Evolutionary conservation across 2,888 invertebrate species (phyloP), one percentile per base, ranked within the genome.

Genomic region (Pandemis corylana): DNA sequence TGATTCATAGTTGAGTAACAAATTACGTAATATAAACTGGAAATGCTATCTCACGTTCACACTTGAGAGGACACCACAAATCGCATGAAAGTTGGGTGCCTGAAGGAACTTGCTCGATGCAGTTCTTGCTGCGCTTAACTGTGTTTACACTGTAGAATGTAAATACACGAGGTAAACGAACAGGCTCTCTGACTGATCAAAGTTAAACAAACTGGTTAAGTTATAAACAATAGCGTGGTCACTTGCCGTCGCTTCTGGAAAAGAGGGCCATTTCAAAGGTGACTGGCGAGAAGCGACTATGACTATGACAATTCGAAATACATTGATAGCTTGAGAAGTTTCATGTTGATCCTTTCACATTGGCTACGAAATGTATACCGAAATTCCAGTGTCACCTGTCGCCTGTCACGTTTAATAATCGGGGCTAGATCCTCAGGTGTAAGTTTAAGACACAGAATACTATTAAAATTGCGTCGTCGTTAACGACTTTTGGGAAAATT

Each of bases 11-110:
- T 36, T 67, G 10, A 59, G 36, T 62, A 62, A 42, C 62, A 62
- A n/a, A 62, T 10, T 36, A 59, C 44, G 12, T 49, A 65, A 65
- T 49, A 65, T 65, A 49, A 62, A 36, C 28, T 15, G 42, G 69
- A 70, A 68, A 63, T 49, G 53, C 46, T 72, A 72, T 72, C 72
- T 46, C 7, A 2, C 6, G 53, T 72, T 72, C 28, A 5, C 72
- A 72, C 77, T 80, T 77, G 77, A 69, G 62, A 49, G 77, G 46
- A 61, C 71, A 68, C 74, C 66, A 75, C 56, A 73, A 77, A 78
- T 78, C 73, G 76, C 70, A 65, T 46, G 71, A 62, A 76, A 77
- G 73, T 77, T 76, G 5, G 46, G n/a, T 61, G 65, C 59, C 36
- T 13, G 49, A 28, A 12, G 68, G 1, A 68, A 68, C 56, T 68